Evolutionary conservation across 1,140 invertebrate species (phyloP), one percentile per base, ranked within the genome.

Genomic region (Lasioglossum baleicum): DNA sequence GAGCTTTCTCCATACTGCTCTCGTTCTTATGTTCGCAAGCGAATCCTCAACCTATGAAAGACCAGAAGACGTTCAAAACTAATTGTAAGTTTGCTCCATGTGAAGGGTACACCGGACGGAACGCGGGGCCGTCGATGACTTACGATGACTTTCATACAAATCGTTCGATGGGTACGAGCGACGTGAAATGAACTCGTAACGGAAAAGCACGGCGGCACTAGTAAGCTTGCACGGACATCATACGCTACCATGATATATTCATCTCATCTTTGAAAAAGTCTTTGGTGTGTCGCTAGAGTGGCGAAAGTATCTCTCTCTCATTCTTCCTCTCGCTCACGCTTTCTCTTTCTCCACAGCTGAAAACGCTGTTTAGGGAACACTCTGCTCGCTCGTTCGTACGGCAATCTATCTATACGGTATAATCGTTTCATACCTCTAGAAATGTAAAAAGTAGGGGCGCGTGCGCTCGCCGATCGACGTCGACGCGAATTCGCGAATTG

Each of bases 141-240:
- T 80, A 86, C 84, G 80, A 88, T 89, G 88, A 91, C 89, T 91
- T 90, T 91, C 89, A 88, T 90, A 89, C 84, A 89, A 90, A 90
- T 90, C 87, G 85, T 87, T 85, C 83, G 81, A 88, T 88, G 84
- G 85, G 82, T 89, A 87, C 86, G 85, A 87, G 84, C 81, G 83
- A 87, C 83, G 61, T 35, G 70, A 87, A 87, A 82, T 66, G 66
- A 71, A 87, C 72, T 88, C 53, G 71, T 79, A 86, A 87, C 82
- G 71, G 75, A 87, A 85, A 87, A 88, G 83, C 88, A 90, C 86
- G 88, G 91, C 91, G 91, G 91, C 91, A 92, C 91, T 92, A 92
- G 90, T 90, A 92, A 92, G 91, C 91, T 92, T 92, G 91, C 91
- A 92, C 91, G 91, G 91, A 92, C 91, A 92, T 91, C 89, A 90